Percentiles rank a stretch among this genome's conserved stretches.
These are phyloP conservation scores for Apteryx owenii DNA, from an alignment of 2,113 vertebrate species.

Conservation along the genomic window DNA sequence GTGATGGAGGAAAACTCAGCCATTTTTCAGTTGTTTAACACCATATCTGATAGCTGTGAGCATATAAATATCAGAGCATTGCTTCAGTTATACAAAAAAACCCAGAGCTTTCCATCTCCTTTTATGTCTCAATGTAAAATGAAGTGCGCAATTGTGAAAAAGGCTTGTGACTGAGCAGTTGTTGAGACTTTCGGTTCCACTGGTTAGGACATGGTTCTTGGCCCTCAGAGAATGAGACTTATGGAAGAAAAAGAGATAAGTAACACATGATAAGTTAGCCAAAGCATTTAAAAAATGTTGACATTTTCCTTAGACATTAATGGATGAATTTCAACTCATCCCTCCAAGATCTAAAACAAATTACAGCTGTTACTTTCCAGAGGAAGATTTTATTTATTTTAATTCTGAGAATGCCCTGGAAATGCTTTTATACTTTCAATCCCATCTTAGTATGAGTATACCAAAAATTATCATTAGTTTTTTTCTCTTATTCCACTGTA, in stretches of 20 bases:
- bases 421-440: neutral
- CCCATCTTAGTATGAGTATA: neutral
- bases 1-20: neutral
- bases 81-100: neutral
- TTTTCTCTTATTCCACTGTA: neutral
- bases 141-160: neutral
- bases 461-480: neutral
- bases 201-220: neutral
- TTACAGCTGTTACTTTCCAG: conserved; percentile 11
- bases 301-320: neutral
- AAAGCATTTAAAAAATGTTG: neutral
- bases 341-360: conserved; percentile 5
- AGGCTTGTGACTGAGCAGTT: neutral
- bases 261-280: neutral
- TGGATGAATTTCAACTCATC: conserved; percentile 1
- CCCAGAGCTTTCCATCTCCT: neutral
- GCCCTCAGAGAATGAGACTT: neutral
- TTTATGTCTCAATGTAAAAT: neutral
- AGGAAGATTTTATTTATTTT: neutral
- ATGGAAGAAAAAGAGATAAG: neutral
- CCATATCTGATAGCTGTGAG: neutral
- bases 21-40: neutral
- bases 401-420: neutral
- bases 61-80: neutral
- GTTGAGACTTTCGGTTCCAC: neutral